Percentiles rank a stretch among this genome's conserved stretches.
These are phyloP conservation scores for Plagodis pulveraria DNA, from an alignment of 2,888 invertebrate genomes.

Conservation along the genomic window DNA sequence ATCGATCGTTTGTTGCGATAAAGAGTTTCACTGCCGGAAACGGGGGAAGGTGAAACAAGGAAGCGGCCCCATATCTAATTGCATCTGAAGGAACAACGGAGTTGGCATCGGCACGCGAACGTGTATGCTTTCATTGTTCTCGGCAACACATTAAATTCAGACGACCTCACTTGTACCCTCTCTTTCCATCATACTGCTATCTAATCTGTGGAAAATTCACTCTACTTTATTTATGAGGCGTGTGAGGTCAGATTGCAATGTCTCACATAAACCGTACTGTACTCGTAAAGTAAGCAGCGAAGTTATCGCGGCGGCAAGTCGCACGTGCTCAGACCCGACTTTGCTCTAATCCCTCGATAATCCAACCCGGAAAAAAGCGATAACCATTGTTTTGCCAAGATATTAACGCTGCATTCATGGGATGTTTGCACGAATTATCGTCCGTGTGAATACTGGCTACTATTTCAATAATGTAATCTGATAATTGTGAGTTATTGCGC, in stretches of 20 bases:
- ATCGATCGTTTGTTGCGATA: constrained; percentile 59
- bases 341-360: constrained; percentile 70
- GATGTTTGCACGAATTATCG: constrained; percentile 72
- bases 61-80: constrained; percentile 66
- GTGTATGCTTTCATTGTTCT: constrained; percentile 58
- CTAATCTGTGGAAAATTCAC: constrained; percentile 10
- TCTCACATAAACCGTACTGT: constrained; percentile 15
- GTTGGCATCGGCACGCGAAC: constrained; percentile 53
- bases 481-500: constrained; percentile 55
- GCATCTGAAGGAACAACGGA: constrained; percentile 56
- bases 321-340: constrained; percentile 64
- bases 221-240: constrained; percentile 16
- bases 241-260: constrained; percentile 18
- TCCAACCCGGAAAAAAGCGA: constrained; percentile 76
- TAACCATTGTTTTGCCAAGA: constrained; percentile 73
- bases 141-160: constrained; percentile 37
- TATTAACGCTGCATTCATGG: constrained; percentile 65
- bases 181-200: background rate
- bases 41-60: constrained; percentile 56
- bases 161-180: constrained; percentile 5
- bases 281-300: constrained; percentile 35
- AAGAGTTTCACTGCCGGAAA: constrained; percentile 59
- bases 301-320: constrained; percentile 62
- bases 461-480: constrained; percentile 68
- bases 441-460: constrained; percentile 58